Conservation (phyloP, 2,888 invertebrate species). For the Eristalinus sepulchralis region DNA sequence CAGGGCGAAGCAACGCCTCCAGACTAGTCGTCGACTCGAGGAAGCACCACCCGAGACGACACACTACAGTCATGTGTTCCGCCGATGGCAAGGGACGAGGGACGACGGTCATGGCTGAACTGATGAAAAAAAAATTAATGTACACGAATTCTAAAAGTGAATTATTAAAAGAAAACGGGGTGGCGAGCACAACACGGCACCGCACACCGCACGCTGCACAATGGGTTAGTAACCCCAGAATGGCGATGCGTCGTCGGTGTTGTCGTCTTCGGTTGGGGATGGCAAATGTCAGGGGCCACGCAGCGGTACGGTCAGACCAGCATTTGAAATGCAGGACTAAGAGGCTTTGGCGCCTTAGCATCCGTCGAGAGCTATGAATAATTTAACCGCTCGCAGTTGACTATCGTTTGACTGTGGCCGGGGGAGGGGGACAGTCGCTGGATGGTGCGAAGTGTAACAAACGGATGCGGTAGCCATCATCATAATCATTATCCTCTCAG, state of each 20-base stretch:
- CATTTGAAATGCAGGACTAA: conserved; percentile 50
- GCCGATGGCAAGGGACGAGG: not conserved
- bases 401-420: conserved; percentile 19
- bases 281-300: conserved; percentile 36
- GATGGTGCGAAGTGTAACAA: conserved; percentile 49
- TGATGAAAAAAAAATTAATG: conserved; percentile 53
- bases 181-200: conserved; percentile 4
- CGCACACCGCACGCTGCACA: conserved; percentile 15
- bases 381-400: conserved; percentile 62
- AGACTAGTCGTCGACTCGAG: too few relatives aligned
- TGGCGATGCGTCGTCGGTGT: conserved; percentile 1
- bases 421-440: too few relatives aligned
- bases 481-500: conserved; percentile 52
- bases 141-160: conserved; percentile 64
- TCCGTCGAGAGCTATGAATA: conserved; percentile 58
- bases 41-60: not conserved
- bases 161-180: conserved; percentile 50
- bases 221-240: conserved; percentile 61
- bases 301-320: conserved; percentile 41
- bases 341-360: conserved; percentile 26
- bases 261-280: not conserved
- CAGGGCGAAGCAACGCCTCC: conserved; percentile 6
- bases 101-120: not conserved
- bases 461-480: conserved; percentile 62
- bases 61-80: conserved; percentile 5